Conservation (phyloP, 2,113 vertebrate species). For the Terrapene triunguis region DNA sequence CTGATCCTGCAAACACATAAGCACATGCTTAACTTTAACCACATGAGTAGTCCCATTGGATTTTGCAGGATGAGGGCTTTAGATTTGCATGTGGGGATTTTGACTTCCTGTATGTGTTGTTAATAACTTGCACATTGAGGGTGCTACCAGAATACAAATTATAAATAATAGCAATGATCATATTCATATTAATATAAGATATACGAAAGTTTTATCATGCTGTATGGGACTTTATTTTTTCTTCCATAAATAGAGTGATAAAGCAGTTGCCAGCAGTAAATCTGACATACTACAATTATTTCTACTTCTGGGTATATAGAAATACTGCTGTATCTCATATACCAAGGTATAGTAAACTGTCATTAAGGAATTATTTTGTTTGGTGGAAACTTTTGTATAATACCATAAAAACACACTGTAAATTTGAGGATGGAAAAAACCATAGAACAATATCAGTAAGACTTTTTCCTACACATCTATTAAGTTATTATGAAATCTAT, state of each 20-base stretch:
- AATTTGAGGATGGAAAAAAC: neutral
- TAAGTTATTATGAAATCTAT: neutral
- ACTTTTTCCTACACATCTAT: neutral
- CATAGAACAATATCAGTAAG: accelerated
- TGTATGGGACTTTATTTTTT: neutral
- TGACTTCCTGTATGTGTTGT: neutral
- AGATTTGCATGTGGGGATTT: neutral
- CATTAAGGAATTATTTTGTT: neutral
- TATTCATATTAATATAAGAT: neutral
- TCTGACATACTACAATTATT: neutral
- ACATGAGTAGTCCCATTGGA: neutral
- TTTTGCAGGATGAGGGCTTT: neutral
- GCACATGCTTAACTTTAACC: neutral
- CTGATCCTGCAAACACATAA: neutral
- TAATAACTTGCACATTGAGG: neutral
- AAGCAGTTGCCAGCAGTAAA: neutral
- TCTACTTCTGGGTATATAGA: neutral
- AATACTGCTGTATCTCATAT: neutral
- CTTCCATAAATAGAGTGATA: neutral
- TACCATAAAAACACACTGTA: neutral
- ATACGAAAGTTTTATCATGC: neutral
- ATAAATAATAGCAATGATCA: neutral
- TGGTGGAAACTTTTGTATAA: neutral
- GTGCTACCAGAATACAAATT: neutral
- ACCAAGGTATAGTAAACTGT: neutral